A percentile compares a stretch with the other conserved stretches of the same genome.
These are phyloP conservation scores for Muscicapa comitata DNA, from an alignment of 2,797 vertebrate genomes.

Conservation along the genomic window DNA sequence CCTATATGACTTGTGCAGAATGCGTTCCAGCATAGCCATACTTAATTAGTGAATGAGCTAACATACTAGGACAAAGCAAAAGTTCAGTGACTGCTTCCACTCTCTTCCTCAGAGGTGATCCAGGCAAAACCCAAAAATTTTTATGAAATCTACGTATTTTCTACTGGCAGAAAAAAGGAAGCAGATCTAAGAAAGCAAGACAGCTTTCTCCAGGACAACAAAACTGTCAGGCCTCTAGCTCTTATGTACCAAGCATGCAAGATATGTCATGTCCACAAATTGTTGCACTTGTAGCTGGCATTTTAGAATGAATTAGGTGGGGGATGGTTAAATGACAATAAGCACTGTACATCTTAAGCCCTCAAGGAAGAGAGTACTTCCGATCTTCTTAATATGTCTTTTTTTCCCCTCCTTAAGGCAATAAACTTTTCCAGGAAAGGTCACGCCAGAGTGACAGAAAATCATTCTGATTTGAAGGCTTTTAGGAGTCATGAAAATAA, in stretches of 20 bases:
- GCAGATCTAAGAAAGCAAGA: background rate
- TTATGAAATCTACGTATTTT: background rate
- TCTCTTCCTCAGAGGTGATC: background rate
- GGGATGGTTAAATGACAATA: constrained; percentile 7
- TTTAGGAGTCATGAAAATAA: constrained; percentile 6
- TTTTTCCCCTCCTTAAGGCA: constrained; percentile 2
- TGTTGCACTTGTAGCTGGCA: background rate
- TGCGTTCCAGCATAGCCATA: background rate
- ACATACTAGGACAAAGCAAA: background rate
- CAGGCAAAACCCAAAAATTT: background rate
- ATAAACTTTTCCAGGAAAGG: constrained; percentile 39
- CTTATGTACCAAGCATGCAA: background rate
- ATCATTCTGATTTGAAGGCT: constrained; percentile 50
- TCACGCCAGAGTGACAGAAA: constrained; percentile 57
- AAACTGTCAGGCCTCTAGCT: background rate
- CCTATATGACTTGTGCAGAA: background rate
- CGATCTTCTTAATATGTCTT: background rate
- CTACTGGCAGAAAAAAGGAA: background rate
- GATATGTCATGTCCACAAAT: background rate
- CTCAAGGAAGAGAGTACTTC: background rate
- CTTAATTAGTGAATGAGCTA: background rate
- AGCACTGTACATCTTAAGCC: constrained; percentile 14
- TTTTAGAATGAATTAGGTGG: constrained; percentile 22
- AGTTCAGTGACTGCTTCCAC: background rate
- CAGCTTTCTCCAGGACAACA: background rate